Conservation (phyloP, 2,888 invertebrate species). For the Andrena bicolor region DNA sequence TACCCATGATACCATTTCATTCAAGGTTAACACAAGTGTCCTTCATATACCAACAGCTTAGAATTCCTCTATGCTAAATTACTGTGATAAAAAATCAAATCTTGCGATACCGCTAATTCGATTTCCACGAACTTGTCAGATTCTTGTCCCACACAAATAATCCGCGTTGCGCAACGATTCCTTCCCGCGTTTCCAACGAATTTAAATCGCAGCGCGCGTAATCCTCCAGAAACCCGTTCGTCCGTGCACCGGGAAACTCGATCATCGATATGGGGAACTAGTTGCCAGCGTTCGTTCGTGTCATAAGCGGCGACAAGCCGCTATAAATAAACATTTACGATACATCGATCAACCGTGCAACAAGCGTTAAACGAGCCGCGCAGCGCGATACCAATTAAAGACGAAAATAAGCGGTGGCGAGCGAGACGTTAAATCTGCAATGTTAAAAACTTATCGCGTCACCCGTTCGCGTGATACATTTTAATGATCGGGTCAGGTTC, state of each 20-base stretch:
- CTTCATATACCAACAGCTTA: too few species aligned
- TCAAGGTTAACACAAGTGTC: too few species aligned
- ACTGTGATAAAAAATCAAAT: too few species aligned
- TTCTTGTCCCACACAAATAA: slow-evolving; percentile 1
- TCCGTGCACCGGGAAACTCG: slow-evolving; percentile 23
- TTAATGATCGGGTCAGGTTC: slow-evolving; percentile 31
- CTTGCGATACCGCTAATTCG: too few species aligned
- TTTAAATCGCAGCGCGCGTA: slow-evolving; percentile 11
- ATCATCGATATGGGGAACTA: slow-evolving; percentile 50
- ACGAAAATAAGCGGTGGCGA: slow-evolving; percentile 50
- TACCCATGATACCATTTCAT: too few species aligned
- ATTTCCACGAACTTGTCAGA: neutral
- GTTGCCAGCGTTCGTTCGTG: slow-evolving; percentile 47
- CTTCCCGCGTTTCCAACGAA: neutral
- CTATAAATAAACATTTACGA: slow-evolving; percentile 62
- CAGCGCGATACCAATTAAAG: slow-evolving; percentile 62
- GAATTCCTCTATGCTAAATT: too few species aligned
- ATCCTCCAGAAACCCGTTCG: slow-evolving; percentile 24
- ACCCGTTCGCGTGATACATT: slow-evolving; percentile 38
- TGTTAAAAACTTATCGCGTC: slow-evolving; percentile 15
- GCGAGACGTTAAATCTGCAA: slow-evolving; percentile 19
- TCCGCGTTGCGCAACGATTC: neutral
- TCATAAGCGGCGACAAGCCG: slow-evolving; percentile 56
- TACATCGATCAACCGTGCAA: slow-evolving; percentile 59
- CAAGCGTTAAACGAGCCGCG: slow-evolving; percentile 59